phyloP scores from a whole-genome alignment of 2,113 vertebrate genomes.

The Cephalopterus ornatus region DNA sequence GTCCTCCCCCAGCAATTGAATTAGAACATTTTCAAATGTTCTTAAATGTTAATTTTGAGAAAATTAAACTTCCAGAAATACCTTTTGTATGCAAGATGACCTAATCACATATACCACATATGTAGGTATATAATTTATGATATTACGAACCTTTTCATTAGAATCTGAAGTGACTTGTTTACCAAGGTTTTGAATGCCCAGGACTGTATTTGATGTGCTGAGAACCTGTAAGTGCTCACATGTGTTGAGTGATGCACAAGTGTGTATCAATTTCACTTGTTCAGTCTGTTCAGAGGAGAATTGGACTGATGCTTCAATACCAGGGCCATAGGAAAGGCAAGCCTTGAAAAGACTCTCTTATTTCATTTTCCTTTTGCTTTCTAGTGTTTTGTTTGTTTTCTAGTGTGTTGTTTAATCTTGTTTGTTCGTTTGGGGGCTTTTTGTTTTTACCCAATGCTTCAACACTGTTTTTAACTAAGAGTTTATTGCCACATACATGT shows the following conservation, averaged over 20 bases:
- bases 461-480: background rate
- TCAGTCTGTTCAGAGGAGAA: background rate
- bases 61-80: background rate
- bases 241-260: background rate
- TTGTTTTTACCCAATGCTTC: background rate
- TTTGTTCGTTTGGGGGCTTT: background rate
- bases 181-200: background rate
- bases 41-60: background rate
- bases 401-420: background rate
- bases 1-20: background rate
- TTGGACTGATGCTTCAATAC: accelerated
- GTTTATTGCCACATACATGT: slow-evolving; percentile 12
- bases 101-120: background rate
- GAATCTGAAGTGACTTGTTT: background rate
- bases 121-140: background rate
- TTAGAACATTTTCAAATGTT: background rate
- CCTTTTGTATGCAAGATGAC: background rate
- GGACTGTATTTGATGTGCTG: background rate
- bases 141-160: background rate
- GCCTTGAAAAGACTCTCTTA: background rate
- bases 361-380: background rate
- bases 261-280: background rate
- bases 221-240: background rate
- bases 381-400: background rate
- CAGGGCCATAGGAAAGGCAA: background rate